Evolutionary conservation across 1,140 invertebrate species (phyloP).

Genomic region (Wiebesia pumilae): DNA sequence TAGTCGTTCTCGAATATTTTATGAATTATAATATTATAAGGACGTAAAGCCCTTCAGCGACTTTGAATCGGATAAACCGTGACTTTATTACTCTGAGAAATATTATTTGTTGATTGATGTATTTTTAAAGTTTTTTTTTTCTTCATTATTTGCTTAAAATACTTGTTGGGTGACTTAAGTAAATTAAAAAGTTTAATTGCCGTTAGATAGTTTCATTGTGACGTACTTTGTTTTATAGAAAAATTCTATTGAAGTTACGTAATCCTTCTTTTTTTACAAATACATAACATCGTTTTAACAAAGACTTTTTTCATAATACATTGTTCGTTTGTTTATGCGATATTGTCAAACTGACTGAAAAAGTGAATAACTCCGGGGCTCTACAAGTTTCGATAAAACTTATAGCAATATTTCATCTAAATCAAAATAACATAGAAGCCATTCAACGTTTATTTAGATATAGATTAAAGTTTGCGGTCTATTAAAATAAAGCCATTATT

Average conservation of each 20-base stretch:
- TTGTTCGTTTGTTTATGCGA: conserved; percentile 38
- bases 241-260: not conserved
- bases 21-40: not conserved
- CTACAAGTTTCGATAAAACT: not conserved
- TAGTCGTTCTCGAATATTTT: not conserved
- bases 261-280: not conserved
- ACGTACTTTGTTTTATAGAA: not conserved
- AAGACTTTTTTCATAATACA: not conserved
- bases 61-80: not conserved
- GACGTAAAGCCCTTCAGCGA: not conserved
- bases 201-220: not conserved
- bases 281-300: not conserved
- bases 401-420: not conserved
- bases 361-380: not conserved
- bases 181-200: not conserved
- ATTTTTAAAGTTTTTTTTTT: not conserved
- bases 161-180: not conserved
- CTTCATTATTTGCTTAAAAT: not conserved
- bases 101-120: not conserved
- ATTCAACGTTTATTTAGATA: not conserved
- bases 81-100: not conserved
- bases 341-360: not conserved
- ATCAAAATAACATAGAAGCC: not conserved
- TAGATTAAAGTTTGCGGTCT: not conserved
- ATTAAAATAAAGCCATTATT: not conserved